These are phyloP conservation scores for Hyperopisus bebe DNA, from an alignment of 2,113 vertebrate genomes.

Conservation along the genomic window DNA sequence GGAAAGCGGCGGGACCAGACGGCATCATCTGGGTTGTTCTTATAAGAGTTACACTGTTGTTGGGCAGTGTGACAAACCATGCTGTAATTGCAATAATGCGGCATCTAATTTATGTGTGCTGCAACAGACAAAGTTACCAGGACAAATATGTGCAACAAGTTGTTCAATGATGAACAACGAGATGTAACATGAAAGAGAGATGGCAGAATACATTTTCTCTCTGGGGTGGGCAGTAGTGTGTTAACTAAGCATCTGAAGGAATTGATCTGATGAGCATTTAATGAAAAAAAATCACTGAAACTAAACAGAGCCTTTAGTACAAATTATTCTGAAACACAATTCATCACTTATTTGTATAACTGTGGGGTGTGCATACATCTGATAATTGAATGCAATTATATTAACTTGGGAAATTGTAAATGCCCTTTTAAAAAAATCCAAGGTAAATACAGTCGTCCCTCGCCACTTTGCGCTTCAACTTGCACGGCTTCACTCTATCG, in stretches of 20 bases:
- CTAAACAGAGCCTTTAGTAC: background rate
- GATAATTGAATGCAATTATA: background rate
- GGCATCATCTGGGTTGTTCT: background rate
- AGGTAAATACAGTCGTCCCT: background rate
- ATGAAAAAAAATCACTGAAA: background rate
- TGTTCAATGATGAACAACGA: background rate
- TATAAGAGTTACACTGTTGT: background rate
- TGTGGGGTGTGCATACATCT: background rate
- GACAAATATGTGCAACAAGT: background rate
- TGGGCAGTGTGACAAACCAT: background rate
- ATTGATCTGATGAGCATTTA: background rate
- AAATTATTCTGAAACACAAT: background rate
- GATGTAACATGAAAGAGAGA: background rate
- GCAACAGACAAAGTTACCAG: background rate
- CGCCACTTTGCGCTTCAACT: too few relatives aligned
- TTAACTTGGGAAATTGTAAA: background rate
- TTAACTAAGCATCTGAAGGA: background rate
- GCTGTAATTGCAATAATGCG: background rate
- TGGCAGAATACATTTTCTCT: background rate
- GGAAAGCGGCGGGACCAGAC: too few relatives aligned
- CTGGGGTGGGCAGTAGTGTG: background rate
- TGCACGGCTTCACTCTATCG: too few relatives aligned
- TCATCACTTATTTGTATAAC: background rate
- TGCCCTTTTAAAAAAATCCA: background rate
- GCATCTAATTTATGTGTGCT: background rate